phyloP scores from a whole-genome alignment of 2,888 invertebrate species.

The Timema cristinae region DNA sequence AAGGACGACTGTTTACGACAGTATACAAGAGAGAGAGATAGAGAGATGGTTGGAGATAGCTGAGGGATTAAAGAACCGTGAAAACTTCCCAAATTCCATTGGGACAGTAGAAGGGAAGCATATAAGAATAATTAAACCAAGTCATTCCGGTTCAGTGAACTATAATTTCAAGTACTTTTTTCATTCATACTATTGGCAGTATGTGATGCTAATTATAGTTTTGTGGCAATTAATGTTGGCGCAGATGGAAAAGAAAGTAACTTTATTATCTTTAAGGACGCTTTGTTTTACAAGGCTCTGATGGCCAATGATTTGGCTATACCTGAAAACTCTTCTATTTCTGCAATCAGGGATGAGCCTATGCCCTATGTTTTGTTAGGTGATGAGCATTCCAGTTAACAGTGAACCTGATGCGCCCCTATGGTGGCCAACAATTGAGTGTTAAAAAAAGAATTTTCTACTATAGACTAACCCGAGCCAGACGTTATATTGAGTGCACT shows the following conservation, averaged over 20 bases:
- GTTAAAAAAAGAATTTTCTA: neutral
- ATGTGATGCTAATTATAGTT: constrained; percentile 1
- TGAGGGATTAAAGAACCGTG: no score
- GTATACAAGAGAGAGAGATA: no score
- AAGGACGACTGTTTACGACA: no score
- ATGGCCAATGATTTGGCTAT: neutral
- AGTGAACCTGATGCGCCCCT: constrained; percentile 1
- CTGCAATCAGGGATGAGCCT: neutral
- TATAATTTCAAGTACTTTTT: neutral
- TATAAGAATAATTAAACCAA: constrained; percentile 1
- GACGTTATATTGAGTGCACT: neutral
- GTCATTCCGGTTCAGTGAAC: neutral
- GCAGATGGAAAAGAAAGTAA: neutral
- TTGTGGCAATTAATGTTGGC: constrained; percentile 3
- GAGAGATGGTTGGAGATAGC: no score
- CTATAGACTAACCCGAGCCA: constrained; percentile 2
- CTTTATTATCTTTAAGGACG: neutral
- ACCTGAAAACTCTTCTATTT: neutral
- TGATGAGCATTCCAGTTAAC: constrained; percentile 8
- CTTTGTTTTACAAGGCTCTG: neutral
- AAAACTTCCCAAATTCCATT: neutral
- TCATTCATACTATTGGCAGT: neutral
- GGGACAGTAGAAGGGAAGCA: neutral
- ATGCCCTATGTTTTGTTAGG: neutral
- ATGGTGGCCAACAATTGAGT: neutral